Base-by-base conservation (phyloP, 2,888 invertebrate genomes). In the Endomychus coccineus region DNA sequence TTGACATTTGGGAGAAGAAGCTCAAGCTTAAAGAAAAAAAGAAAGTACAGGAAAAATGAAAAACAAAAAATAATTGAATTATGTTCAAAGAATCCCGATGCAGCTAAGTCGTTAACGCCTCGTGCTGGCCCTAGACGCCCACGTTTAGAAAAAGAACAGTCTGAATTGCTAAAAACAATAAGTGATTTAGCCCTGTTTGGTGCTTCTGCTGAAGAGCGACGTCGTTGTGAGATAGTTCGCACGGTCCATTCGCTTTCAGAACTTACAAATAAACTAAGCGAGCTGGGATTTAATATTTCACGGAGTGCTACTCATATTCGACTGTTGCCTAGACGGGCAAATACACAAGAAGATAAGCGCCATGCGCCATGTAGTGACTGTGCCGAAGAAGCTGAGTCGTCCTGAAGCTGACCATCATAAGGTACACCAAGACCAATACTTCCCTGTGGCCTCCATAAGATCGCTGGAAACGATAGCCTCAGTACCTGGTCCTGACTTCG, bases 361-460 rank as follows among this genome's bases (percentile, higher is more conserved):
- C 13, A 28, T 14, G 25, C 25, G 25, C 25, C 13, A 28, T 14
- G 28, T 28, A 11, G 25, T 25, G 25, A 25, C 25, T 25, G 25
- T 25, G 6, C 25, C 25, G 25, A 11, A 50, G 12, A 54, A 49
- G 28, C 37, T 54, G 12, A 36, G 39, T 9, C 38, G 45, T 23
- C 40, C 40, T 5, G 23, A 39, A 21, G 42, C 39, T 14, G 42
- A 39, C n/a, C 19, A 19, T 21, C 47, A 47, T 34, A 50, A 52
- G 22, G 31, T 25, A 16, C 57, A 60, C 28, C 34, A 29, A 1
- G 59, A 59, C 40, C 13, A 42, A 24, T 38, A 49, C 5, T 58
- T 59, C 49, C 45, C 48, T 22, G 34, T 42, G 16, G 46, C 54
- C n/a, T 45, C 54, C 13, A 49, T 57, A 35, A 36, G 40, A 7